Conservation (phyloP, 2,113 vertebrate species). For the Cavia aperea region DNA sequence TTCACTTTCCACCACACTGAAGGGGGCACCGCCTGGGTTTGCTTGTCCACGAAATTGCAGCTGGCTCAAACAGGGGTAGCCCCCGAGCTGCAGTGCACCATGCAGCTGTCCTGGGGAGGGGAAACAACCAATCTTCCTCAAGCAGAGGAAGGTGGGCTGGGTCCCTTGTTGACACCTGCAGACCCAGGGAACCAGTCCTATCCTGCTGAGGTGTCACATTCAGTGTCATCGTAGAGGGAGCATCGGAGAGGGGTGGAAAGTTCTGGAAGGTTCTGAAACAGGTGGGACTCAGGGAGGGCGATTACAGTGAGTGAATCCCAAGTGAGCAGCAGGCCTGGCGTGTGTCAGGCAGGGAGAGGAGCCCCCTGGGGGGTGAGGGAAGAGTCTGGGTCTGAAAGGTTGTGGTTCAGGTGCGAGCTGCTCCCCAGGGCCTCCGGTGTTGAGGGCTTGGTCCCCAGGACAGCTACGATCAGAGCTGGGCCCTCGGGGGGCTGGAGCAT, state of each 20-base stretch:
- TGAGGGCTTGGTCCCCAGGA: background rate
- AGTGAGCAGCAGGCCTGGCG: background rate
- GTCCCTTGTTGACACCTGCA: background rate
- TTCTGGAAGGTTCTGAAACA: slow-evolving; percentile 5
- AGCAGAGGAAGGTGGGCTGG: no score
- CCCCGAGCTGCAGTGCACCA: background rate
- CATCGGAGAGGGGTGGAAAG: background rate
- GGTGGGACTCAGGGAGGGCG: background rate
- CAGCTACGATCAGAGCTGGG: background rate
- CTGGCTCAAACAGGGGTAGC: background rate
- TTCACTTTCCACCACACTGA: background rate
- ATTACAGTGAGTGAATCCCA: background rate
- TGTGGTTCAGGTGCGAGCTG: background rate
- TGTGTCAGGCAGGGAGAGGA: background rate
- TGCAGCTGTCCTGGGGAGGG: background rate
- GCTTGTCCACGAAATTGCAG: no score
- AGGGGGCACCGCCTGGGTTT: background rate
- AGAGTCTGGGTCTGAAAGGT: background rate
- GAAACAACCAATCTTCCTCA: no score
- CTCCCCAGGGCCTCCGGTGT: background rate
- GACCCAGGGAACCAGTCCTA: background rate
- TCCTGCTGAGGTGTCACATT: background rate
- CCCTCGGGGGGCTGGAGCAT: background rate
- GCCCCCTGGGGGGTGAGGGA: background rate
- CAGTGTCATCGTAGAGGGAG: background rate